phyloP scores from a whole-genome alignment of 2,113 vertebrate species.

The Grammomys surdaster region DNA sequence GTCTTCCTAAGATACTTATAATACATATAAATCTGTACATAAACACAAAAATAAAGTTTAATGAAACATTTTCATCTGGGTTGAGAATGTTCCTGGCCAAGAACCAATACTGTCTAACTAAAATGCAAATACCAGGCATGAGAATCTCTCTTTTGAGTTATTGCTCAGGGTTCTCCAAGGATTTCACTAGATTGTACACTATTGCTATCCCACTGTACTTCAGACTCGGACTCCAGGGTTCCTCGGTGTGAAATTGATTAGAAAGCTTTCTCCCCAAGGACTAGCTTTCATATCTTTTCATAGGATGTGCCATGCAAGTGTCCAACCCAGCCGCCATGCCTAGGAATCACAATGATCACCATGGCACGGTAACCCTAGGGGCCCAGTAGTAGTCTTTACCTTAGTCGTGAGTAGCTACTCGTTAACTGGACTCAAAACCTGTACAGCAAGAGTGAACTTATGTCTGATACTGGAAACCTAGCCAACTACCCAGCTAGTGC shows the following conservation, averaged over 20 bases:
- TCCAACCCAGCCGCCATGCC: background rate
- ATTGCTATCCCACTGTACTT: background rate
- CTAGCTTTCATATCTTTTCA: background rate
- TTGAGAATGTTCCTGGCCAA: background rate
- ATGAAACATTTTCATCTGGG: background rate
- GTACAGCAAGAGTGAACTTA: background rate
- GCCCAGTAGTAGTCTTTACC: too few relatives aligned
- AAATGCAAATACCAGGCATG: background rate
- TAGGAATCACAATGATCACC: background rate
- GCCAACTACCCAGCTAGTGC: background rate
- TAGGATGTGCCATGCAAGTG: background rate
- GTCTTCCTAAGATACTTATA: background rate
- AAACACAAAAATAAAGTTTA: background rate
- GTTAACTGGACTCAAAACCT: background rate
- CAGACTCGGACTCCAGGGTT: background rate
- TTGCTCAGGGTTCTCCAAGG: background rate
- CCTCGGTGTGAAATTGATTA: background rate
- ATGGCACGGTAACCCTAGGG: background rate
- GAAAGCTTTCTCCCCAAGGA: background rate
- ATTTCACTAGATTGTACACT: background rate
- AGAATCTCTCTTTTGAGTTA: background rate
- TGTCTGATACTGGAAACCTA: background rate
- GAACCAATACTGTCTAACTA: background rate
- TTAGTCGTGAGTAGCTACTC: background rate
- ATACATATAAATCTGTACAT: background rate